Evolutionary conservation across 2,888 invertebrate genomes (phyloP), one percentile per base, ranked within the genome.

Genomic region (Drosophila mimica): DNA sequence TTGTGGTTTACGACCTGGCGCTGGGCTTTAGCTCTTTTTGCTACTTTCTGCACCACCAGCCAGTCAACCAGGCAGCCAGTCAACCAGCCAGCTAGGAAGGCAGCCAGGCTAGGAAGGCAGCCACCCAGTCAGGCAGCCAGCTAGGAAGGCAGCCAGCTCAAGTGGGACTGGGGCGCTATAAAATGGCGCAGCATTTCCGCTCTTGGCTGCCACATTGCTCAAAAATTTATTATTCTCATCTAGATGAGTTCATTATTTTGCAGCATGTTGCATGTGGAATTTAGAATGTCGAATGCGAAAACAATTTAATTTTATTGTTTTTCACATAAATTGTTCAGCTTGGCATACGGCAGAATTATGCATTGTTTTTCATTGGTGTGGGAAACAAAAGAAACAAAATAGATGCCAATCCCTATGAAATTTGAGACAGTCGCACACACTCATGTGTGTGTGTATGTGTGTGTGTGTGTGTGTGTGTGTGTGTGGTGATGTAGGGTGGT

Each of bases 281-380:
- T 57, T 59, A 40, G 59, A 70, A 60, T 70, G 84, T 74, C 75
- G 88, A 91, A 91, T 91, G 89, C 80, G 84, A 87, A 91, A 91
- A 92, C 92, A 91, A 92, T 91, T 92, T 92, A 91, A 91, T 91
- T 91, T 91, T 91, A 91, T 91, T 92, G 90, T 84, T 91, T 90
- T 91, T 78, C 83, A 71, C 91, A 92, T 91, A 91, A 91, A 92
- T 90, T 88, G 72, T 57, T 52, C 38, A 36, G 28, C 60, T 66
- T 62, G 48, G 63, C 54, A 62, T 78, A 57, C 59, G 46, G 30
- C 72, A 76, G 82, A 89, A 89, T 82, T 85, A 88, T 85, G 88
- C 84, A 78, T 83, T 83, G 80, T 88, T 76, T 59, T 70, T 56
- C 57, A 67, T 52, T 66, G 66, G 25, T 25, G 49, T n/a, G 31